Percentiles rank a stretch among this genome's conserved stretches.
Conservation (phyloP, 2,113 vertebrate genomes). For the Solea senegalensis region DNA sequence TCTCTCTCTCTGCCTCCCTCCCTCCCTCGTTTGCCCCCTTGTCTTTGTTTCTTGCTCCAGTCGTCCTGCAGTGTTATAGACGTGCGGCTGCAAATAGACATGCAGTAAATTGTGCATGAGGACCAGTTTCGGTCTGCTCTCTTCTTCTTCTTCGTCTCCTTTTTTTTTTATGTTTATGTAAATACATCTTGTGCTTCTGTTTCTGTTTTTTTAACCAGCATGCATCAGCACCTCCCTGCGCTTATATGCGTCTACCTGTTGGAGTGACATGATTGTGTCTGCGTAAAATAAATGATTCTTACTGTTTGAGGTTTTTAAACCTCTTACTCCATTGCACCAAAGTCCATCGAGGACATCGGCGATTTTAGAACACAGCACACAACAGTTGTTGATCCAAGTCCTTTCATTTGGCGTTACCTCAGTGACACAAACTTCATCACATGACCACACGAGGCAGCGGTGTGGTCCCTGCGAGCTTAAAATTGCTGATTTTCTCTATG, state of each 20-base stretch:
- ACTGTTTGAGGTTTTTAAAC: no score
- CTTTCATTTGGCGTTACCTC: no score
- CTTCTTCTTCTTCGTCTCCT: background rate
- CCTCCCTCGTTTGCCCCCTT: slow-evolving; percentile 17
- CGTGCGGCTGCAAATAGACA: slow-evolving; percentile 30
- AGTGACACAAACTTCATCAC: no score
- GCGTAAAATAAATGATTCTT: no score
- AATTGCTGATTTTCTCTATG: no score
- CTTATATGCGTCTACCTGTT: slow-evolving; percentile 34
- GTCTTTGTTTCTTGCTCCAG: slow-evolving; percentile 34
- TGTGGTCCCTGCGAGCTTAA: no score
- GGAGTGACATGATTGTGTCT: slow-evolving; percentile 7
- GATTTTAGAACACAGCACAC: no score
- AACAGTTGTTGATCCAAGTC: no score
- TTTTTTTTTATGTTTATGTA: slow-evolving; percentile 12
- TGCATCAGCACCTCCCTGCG: background rate
- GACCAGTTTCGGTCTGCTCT: background rate
- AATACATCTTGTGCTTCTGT: slow-evolving; percentile 38
- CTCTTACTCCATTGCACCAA: no score
- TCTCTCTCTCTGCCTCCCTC: background rate
- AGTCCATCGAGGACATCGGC: no score
- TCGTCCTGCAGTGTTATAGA: slow-evolving; percentile 5
- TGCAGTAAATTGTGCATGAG: slow-evolving; percentile 39
- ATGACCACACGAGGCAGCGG: no score
- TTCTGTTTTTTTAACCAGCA: background rate